Evolutionary conservation across 2,888 invertebrate species (phyloP).

Genomic region (Tortricodes alternella): DNA sequence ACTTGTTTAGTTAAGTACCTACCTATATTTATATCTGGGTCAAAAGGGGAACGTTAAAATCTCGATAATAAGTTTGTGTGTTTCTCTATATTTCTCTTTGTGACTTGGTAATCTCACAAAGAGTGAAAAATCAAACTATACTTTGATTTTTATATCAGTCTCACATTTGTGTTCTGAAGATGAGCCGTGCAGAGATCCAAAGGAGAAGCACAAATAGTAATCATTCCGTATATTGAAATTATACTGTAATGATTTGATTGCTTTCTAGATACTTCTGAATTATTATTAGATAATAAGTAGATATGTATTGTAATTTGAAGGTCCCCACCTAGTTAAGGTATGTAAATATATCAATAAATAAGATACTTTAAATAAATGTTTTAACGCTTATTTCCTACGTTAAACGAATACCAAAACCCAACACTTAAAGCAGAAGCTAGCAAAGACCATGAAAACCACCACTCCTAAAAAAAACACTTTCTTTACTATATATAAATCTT

Average conservation of each 20-base stretch:
- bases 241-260: conserved; percentile 3
- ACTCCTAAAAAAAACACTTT: too few relatives aligned
- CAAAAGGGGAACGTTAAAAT: too few relatives aligned
- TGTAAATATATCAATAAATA: background rate
- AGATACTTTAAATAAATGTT: background rate
- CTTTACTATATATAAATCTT: too few relatives aligned
- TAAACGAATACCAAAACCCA: too few relatives aligned
- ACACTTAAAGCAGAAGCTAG: too few relatives aligned
- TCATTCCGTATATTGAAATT: conserved; percentile 4
- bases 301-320: background rate
- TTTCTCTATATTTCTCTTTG: too few relatives aligned
- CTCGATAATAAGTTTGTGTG: too few relatives aligned
- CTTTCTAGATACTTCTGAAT: background rate
- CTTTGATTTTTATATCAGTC: background rate
- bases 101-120: too few relatives aligned
- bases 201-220: background rate
- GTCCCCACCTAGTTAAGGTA: background rate
- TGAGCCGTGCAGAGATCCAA: background rate
- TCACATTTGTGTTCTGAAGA: background rate
- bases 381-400: background rate
- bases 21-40: too few relatives aligned
- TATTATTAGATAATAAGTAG: background rate
- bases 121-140: too few relatives aligned
- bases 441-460: too few relatives aligned
- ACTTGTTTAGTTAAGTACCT: too few relatives aligned